phyloP scores from a whole-genome alignment of 2,888 invertebrate genomes.

The Drosophila kanekoi region DNA sequence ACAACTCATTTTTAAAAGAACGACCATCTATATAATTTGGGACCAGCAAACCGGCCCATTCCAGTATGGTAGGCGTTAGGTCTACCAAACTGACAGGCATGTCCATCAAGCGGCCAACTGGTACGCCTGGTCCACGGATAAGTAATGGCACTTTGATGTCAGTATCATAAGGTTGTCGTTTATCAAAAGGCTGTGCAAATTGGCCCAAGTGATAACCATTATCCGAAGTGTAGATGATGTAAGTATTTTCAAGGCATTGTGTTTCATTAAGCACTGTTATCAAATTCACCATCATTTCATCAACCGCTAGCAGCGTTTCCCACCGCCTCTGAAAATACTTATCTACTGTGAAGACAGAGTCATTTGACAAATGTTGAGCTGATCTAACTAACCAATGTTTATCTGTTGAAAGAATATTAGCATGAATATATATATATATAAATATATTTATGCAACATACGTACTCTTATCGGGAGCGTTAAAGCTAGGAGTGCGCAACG shows the following conservation, averaged over 20 bases:
- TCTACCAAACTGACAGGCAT: constrained; percentile 92
- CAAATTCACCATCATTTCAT: constrained; percentile 91
- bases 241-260: constrained; percentile 89
- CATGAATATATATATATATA: not conserved
- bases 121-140: constrained; percentile 90
- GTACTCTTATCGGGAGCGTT: constrained; percentile 85
- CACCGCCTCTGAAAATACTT: constrained; percentile 90
- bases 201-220: constrained; percentile 97
- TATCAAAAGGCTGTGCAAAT: constrained; percentile 94
- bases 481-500: constrained; percentile 89
- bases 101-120: constrained; percentile 85
- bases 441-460: constrained; percentile 1
- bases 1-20: constrained; percentile 85
- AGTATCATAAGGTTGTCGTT: constrained; percentile 95
- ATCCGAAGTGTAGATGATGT: constrained; percentile 94
- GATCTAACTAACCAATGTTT: constrained; percentile 93
- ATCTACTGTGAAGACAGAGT: constrained; percentile 88
- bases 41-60: constrained; percentile 87
- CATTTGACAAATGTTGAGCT: constrained; percentile 87
- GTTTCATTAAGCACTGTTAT: constrained; percentile 86
- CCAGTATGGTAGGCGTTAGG: constrained; percentile 92
- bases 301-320: constrained; percentile 93
- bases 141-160: constrained; percentile 94
- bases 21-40: constrained; percentile 88
- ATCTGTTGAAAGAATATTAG: constrained; percentile 85